These are phyloP conservation scores for Oreochromis tanganicae DNA, from an alignment of 2,113 vertebrate genomes.

Conservation along the genomic window DNA sequence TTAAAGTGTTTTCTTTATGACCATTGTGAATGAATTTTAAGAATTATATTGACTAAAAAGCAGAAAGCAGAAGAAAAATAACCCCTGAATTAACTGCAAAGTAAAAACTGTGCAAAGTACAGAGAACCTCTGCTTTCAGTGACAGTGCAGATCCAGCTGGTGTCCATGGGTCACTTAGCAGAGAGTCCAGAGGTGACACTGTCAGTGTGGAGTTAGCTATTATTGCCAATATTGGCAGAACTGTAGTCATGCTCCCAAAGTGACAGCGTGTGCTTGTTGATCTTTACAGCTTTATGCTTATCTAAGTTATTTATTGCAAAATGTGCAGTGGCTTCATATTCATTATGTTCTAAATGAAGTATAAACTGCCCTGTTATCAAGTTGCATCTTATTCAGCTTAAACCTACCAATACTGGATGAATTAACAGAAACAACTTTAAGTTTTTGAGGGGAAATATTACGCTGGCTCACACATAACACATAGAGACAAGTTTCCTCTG, in stretches of 20 bases:
- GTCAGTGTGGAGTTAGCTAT: neutral
- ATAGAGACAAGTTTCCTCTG: neutral
- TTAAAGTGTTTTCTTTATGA: neutral
- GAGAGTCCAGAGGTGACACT: neutral
- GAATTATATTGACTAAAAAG: neutral
- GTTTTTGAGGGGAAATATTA: neutral
- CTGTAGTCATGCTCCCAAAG: neutral
- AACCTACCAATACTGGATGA: neutral
- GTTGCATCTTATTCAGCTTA: neutral
- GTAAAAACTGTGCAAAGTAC: neutral
- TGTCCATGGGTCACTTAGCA: neutral
- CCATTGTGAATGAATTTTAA: neutral
- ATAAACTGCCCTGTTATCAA: neutral
- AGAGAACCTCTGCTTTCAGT: neutral
- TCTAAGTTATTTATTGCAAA: neutral
- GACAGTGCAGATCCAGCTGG: neutral
- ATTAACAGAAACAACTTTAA: neutral
- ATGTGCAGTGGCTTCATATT: neutral
- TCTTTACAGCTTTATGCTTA: fast-evolving
- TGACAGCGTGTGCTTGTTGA: neutral
- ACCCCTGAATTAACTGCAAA: neutral
- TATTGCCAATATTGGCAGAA: neutral
- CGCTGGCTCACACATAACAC: neutral
- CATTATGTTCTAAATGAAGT: neutral
- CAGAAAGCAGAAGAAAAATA: fast-evolving